A percentile compares a stretch with the other conserved stretches of the same genome.
Evolutionary conservation across 1,140 invertebrate species (phyloP).

Genomic region (Lucilia cuprina): DNA sequence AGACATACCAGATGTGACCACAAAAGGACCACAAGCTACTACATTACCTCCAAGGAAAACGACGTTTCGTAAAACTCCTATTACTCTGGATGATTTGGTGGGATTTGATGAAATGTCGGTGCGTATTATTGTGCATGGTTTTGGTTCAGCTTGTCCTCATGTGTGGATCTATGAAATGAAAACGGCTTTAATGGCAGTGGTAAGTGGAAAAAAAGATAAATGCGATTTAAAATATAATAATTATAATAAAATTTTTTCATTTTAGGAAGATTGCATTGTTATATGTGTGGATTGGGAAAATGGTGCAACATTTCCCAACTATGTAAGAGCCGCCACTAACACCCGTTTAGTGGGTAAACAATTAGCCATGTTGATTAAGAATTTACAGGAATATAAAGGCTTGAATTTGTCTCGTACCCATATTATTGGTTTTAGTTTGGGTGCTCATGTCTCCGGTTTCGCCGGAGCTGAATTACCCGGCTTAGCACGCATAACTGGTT

Average conservation of each 20-base stretch:
- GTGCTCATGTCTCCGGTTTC: slow-evolving; percentile 93
- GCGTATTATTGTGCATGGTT: slow-evolving; percentile 93
- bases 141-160: slow-evolving; percentile 87
- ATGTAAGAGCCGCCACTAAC: slow-evolving; percentile 91
- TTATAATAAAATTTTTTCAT: too few species aligned
- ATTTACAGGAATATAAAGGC: slow-evolving; percentile 57
- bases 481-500: slow-evolving; percentile 84
- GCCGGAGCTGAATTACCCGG: slow-evolving; percentile 86
- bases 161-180: slow-evolving; percentile 95
- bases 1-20: not conserved
- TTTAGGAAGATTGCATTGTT: slow-evolving; percentile 84
- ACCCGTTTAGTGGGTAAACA: slow-evolving; percentile 91
- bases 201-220: slow-evolving; percentile 62
- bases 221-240: too few species aligned
- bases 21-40: slow-evolving; percentile 1
- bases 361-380: slow-evolving; percentile 76
- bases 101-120: slow-evolving; percentile 68
- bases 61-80: slow-evolving; percentile 16
- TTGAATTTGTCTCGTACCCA: slow-evolving; percentile 72
- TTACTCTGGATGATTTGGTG: slow-evolving; percentile 53
- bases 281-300: slow-evolving; percentile 95
- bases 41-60: slow-evolving; percentile 3
- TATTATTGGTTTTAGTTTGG: slow-evolving; percentile 89
- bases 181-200: slow-evolving; percentile 84
- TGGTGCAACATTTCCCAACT: slow-evolving; percentile 90